A percentile compares a stretch with the other conserved stretches of the same genome.
These are phyloP conservation scores for Stenichneumon culpator DNA, from an alignment of 2,888 invertebrate species.

Conservation along the genomic window DNA sequence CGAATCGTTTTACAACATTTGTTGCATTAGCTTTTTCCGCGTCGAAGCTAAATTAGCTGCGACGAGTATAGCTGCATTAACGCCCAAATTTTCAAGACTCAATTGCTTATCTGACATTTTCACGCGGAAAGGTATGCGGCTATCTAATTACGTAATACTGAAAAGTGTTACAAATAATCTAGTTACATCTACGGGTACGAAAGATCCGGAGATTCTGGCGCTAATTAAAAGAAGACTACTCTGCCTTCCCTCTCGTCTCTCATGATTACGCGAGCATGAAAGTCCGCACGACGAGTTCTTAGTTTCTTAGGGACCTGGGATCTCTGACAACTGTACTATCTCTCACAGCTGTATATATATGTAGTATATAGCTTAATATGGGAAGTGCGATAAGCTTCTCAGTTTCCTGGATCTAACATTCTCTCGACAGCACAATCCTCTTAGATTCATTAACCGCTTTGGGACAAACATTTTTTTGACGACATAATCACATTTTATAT, in stretches of 20 bases:
- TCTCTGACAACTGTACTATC: constrained; percentile 23
- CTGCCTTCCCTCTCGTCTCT: not conserved
- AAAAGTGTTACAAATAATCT: constrained; percentile 4
- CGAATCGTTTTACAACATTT: too few species aligned
- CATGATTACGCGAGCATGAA: constrained; percentile 50
- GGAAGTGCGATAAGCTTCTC: constrained; percentile 39
- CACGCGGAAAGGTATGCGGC: not conserved
- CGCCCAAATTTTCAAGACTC: not conserved
- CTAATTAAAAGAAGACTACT: constrained; percentile 33
- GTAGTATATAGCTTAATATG: constrained; percentile 4
- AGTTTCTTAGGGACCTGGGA: constrained; percentile 20
- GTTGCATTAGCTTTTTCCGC: not conserved
- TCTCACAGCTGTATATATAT: not conserved
- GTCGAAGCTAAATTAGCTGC: not conserved
- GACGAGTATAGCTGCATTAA: not conserved
- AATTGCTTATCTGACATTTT: not conserved
- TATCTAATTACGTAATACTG: constrained; percentile 9
- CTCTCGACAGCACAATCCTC: constrained; percentile 10
- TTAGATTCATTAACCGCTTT: not conserved
- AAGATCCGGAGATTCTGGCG: constrained; percentile 35
- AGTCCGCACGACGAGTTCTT: constrained; percentile 24
- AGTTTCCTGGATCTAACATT: constrained; percentile 30
- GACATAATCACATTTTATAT: not conserved
- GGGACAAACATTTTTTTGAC: not conserved
- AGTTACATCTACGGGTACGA: constrained; percentile 18